These are phyloP conservation scores for Rhimphoctona megacephalus DNA, from an alignment of 2,888 invertebrate genomes.

Conservation along the genomic window DNA sequence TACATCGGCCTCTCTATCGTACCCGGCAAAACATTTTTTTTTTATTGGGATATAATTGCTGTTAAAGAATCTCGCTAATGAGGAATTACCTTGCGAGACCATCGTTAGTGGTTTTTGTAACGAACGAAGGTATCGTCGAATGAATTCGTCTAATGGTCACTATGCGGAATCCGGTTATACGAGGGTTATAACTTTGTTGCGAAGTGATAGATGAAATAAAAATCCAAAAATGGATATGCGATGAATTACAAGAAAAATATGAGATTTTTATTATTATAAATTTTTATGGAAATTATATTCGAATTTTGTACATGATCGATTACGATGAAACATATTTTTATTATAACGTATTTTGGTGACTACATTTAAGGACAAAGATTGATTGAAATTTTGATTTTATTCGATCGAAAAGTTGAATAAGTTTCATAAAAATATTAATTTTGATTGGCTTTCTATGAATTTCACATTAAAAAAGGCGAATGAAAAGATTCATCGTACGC, in stretches of 20 bases:
- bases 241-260: not conserved
- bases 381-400: too few species aligned
- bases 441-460: not conserved
- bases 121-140: too few species aligned
- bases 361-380: not conserved
- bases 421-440: not conserved
- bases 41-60: slow-evolving; percentile 26
- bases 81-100: slow-evolving; percentile 44
- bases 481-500: not conserved
- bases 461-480: too few species aligned
- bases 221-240: not conserved
- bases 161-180: slow-evolving; percentile 28
- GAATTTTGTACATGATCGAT: not conserved
- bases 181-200: not conserved
- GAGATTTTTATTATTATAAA: too few species aligned
- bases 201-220: not conserved
- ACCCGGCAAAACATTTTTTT: slow-evolving; percentile 26
- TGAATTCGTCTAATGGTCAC: slow-evolving; percentile 35
- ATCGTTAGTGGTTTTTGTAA: slow-evolving; percentile 16
- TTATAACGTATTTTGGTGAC: not conserved
- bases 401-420: not conserved
- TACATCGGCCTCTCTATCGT: not conserved
- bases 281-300: not conserved
- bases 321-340: not conserved
- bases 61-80: slow-evolving; percentile 44